phyloP scores from a whole-genome alignment of 2,797 vertebrate species.

The Knipowitschia caucasica region DNA sequence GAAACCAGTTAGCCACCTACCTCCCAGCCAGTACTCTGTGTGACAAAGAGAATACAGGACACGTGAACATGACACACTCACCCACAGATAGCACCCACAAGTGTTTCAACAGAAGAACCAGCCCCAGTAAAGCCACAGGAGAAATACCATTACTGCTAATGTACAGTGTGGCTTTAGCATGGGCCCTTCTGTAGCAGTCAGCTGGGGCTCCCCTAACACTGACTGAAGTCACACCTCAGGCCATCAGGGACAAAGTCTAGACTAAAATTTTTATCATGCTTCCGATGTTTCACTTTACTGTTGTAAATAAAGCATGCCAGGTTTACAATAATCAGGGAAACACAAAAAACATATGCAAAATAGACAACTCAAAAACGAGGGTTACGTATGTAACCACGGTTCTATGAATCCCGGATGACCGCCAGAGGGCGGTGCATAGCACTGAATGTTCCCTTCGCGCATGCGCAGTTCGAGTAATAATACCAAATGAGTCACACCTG shows the following conservation, averaged over 20 bases:
- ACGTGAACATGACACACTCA: slow-evolving; percentile 64
- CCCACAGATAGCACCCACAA: slow-evolving; percentile 22
- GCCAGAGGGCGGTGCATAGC: too few relatives aligned
- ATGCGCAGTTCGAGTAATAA: too few relatives aligned
- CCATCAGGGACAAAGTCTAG: slow-evolving; percentile 6
- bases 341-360: slow-evolving; percentile 14
- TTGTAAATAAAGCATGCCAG: slow-evolving; percentile 29
- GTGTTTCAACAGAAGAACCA: slow-evolving; percentile 28
- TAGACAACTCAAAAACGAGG: slow-evolving; percentile 31
- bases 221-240: slow-evolving; percentile 32
- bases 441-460: too few relatives aligned
- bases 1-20: slow-evolving; percentile 94
- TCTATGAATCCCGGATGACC: too few relatives aligned
- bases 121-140: slow-evolving; percentile 25
- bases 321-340: slow-evolving; percentile 9
- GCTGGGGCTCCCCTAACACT: slow-evolving; percentile 24
- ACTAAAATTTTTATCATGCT: slow-evolving; percentile 20
- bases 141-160: slow-evolving; percentile 3
- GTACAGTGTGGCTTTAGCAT: neutral
- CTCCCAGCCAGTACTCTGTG: slow-evolving; percentile 99
- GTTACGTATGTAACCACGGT: too few relatives aligned
- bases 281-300: slow-evolving; percentile 14
- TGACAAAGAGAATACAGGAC: slow-evolving; percentile 91
- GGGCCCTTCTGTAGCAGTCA: slow-evolving; percentile 20
- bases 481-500: too few relatives aligned